Base-by-base conservation (phyloP, 2,888 invertebrate genomes). In the Acleris laterana region DNA sequence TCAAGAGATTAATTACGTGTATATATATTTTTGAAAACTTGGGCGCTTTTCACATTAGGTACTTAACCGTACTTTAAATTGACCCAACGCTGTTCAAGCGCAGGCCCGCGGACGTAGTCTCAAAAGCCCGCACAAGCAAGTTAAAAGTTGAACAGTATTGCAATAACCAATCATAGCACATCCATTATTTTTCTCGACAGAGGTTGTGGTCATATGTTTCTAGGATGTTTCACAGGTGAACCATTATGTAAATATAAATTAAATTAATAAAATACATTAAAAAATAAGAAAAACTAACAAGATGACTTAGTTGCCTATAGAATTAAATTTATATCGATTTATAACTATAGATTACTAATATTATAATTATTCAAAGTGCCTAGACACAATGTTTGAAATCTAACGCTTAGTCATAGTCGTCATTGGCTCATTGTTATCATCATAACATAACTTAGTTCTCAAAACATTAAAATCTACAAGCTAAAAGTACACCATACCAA, bases 301-400 rank as follows among this genome's bases (percentile, higher is more conserved):
- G 56, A 66, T 52, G 48, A 62, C 32, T 61, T 61, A 61, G 60
- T 61, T 59, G 55, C 50, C 50, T 66, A 51, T 56, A 22, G 16
- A 50, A 50, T 50, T 25, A 13, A 16, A 52, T 16, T 32, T 32
- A 32, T 22, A 17, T 25, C 16, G 13, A 52, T 52, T 25, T 13
- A 52, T 48, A 46, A 48, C 38, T 38, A 13, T 38, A 13, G 38
- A 38, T 13, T 38, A 38, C 11, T 38, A 38, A 38, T 38, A 38
- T 38, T 13, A 13, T 38, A 61, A 62, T 51, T 66, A 65, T 65
- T 61, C 25, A 22, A 66, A 66, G 66, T 66, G 66, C 66, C 66
- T 66, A 66, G 66, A 62, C 28, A 52, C 62, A 38, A 57, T 50
- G 55, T 56, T 66, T 57, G 51, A 57, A 61, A 62, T 57, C 52